Base-by-base conservation (phyloP, 2,888 invertebrate genomes). In the Nephrocerus scutellatus region DNA sequence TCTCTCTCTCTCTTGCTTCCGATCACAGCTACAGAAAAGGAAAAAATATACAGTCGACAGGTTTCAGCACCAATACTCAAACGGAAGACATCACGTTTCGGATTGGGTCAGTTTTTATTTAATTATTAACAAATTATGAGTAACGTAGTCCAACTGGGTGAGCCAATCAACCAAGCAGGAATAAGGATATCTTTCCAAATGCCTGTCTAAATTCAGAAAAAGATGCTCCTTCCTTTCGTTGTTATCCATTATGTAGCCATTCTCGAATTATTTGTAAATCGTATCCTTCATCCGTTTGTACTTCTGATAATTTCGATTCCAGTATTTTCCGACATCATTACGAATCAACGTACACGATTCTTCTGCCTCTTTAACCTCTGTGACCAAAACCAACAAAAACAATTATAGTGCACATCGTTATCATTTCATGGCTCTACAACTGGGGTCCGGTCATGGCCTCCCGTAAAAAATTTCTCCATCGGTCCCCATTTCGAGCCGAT, bases 61-160 rank as follows among this genome's bases (percentile, higher is more conserved):
- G 87, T 89, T 66, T 93, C 93, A 14, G 93, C 93, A 30, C 93
- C 95, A n/a, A 82, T 92, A 59, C 76, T 93, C 56, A 90, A 90
- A 71, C 77, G 91, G 70, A 91, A 90, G 74, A 88, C 85, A 52
- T 91, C 91, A 47, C 82, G 87, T 56, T 88, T 93, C 70, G 89
- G 90, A 55, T 75, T 90, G 70, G 88, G 88, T 71, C 84, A 87
- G 79, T 80, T 84, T 70, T 72, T 80, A 75, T n/a, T n/a, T n/a
- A n/a, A n/a, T n/a, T n/a, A n/a, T n/a, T n/a, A 60, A 59, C 58
- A 57, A 63, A 57, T 52, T 60, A 60, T 54, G n/a, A n/a, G n/a
- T n/a, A n/a, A n/a, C 61, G 55, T 54, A 54, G 54, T 47, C 58
- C 53, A 54, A 51, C 59, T 54, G 53, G 58, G 50, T 53, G 56